Evolutionary conservation across 2,888 invertebrate species (phyloP), one percentile per base, ranked within the genome.

Genomic region (Chloromyia formosa): DNA sequence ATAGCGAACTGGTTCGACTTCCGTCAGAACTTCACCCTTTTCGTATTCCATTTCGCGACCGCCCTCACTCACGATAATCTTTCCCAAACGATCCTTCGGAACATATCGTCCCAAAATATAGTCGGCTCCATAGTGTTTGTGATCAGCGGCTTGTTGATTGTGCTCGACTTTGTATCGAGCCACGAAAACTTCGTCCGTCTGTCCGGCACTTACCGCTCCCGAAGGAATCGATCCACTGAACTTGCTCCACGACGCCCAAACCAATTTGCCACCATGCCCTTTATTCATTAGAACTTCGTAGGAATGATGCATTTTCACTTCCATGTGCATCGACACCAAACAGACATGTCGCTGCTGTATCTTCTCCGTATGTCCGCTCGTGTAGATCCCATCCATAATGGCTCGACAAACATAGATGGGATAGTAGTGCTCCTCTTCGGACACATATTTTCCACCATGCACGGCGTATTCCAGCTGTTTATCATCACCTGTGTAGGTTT

Each of bases 261-360:
- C 89, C 58, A 94, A 87, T 74, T 92, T 88, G 0, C 92, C 93
- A 75, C 93, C 91, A 78, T 90, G 90, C 79, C 94, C 94, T 77
- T 91, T 89, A 83, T 94, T 94, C 82, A 93, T 89, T 68, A 94
- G 86, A 27, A 94, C 88, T 82, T 94, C 93, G 83, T 92, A 93
- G 49, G 88, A 83, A 66, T 86, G 86, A 81, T 89, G 89, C 74
- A 87, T 86, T 79, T 88, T 88, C 35, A 87, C 89, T 78, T 86
- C 88, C 22, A 88, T 87, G 78, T 88, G 87, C 73, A 88, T 84
- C 16, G 92, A 90, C 7, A 92, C 90, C 45, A 90, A 88, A 82
- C 93, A 94, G 10, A 88, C 87, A 73, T 89, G 88, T 77, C 88
- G 86, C 77, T 93, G 87, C 79, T 89, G 89, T 20, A 81, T 80